Conservation (phyloP, 2,888 invertebrate species). For the Cacoxenus indagator region DNA sequence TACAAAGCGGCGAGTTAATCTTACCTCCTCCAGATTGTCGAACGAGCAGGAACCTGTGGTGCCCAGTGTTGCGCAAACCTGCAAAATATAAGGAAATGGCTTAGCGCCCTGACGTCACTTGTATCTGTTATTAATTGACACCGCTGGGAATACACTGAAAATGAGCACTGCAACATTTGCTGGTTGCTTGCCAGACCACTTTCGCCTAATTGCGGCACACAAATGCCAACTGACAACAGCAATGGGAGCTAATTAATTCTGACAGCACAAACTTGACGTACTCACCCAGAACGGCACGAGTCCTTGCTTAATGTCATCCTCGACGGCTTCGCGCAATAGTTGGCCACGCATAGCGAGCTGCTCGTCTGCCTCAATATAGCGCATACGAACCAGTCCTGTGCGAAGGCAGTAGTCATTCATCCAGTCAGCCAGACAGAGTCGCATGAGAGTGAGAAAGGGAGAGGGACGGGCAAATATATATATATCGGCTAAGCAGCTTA, state of each 20-base stretch:
- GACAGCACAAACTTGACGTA: slow-evolving; percentile 41
- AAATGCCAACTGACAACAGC: slow-evolving; percentile 31
- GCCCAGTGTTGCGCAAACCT: slow-evolving; percentile 96
- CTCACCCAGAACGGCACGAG: slow-evolving; percentile 94
- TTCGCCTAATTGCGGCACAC: slow-evolving; percentile 40
- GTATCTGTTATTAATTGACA: slow-evolving; percentile 56
- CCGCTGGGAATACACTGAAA: slow-evolving; percentile 52
- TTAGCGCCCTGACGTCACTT: slow-evolving; percentile 13
- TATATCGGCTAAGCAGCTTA: slow-evolving; percentile 34
- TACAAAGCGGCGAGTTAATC: slow-evolving; percentile 22
- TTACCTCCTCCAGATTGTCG: slow-evolving; percentile 81
- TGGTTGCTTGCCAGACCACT: slow-evolving; percentile 39
- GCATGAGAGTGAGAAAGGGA: not conserved
- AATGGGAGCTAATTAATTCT: slow-evolving; percentile 51
- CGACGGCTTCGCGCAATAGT: slow-evolving; percentile 83
- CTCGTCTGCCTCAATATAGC: slow-evolving; percentile 91
- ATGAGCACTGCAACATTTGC: slow-evolving; percentile 22
- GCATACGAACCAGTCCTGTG: slow-evolving; percentile 86
- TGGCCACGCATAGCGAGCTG: slow-evolving; percentile 87
- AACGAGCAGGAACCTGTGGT: slow-evolving; percentile 98
- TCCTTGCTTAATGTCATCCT: slow-evolving; percentile 84
- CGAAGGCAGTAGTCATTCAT: no score
- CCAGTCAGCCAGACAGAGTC: no score
- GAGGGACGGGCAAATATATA: not conserved
- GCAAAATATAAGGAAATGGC: slow-evolving; percentile 42